Percentiles rank a stretch among this genome's conserved stretches.
These are phyloP conservation scores for Dromiciops gliroides DNA, from an alignment of 2,113 vertebrate species.

Conservation along the genomic window DNA sequence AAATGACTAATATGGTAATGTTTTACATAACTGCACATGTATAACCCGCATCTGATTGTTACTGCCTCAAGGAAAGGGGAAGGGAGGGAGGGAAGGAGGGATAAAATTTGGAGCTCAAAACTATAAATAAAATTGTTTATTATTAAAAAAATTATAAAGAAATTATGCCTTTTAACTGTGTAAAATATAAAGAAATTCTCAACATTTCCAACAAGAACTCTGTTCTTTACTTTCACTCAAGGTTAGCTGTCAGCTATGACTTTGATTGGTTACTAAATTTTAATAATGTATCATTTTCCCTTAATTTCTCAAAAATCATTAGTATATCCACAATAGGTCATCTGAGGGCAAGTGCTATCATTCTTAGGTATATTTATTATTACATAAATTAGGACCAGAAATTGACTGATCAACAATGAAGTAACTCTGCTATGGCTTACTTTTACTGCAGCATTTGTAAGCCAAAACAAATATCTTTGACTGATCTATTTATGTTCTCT, in stretches of 20 bases:
- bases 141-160: too few species aligned
- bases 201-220: constrained; percentile 44
- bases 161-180: background rate
- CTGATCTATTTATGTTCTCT: background rate
- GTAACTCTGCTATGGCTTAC: background rate
- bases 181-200: constrained; percentile 31
- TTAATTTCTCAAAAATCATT: constrained; percentile 46
- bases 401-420: constrained; percentile 4
- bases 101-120: too few species aligned
- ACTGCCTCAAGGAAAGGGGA: too few species aligned
- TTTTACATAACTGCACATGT: too few species aligned
- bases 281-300: constrained; percentile 18
- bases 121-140: too few species aligned
- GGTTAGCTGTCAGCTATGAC: background rate
- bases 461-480: constrained; percentile 31
- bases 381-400: constrained; percentile 33
- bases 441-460: background rate
- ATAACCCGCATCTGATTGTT: too few species aligned
- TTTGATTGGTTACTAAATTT: background rate
- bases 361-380: background rate
- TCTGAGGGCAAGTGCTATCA: background rate
- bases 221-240: constrained; percentile 6
- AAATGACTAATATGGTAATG: too few species aligned
- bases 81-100: too few species aligned
- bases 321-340: constrained; percentile 34